These are phyloP conservation scores for Drosophila trapezifrons DNA, from an alignment of 1,140 invertebrate species.

Conservation along the genomic window DNA sequence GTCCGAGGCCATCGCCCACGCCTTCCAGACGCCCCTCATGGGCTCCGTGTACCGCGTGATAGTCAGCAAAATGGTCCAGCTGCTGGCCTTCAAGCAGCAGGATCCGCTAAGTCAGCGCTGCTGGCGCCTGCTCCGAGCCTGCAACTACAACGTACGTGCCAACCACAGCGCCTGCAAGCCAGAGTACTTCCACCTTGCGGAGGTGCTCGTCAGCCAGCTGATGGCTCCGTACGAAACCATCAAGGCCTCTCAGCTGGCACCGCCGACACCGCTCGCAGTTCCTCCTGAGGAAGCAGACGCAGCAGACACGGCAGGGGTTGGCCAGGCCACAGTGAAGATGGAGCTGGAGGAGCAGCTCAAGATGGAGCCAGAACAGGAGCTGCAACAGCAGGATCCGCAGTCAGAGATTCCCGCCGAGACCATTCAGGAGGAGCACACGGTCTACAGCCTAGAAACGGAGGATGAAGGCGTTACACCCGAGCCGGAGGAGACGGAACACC, in stretches of 20 bases:
- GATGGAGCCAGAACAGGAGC: conserved; percentile 44
- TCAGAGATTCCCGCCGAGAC: conserved; percentile 29
- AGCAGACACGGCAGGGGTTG: not conserved
- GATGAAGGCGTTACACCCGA: conserved; percentile 41
- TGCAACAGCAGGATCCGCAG: conserved; percentile 22
- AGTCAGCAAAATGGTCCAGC: conserved; percentile 68
- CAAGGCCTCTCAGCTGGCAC: conserved; percentile 27
- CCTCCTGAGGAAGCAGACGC: not conserved
- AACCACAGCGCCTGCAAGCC: conserved; percentile 62
- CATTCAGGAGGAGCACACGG: conserved; percentile 53
- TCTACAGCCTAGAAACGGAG: conserved; percentile 62
- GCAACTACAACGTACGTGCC: conserved; percentile 62
- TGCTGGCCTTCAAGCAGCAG: conserved; percentile 76
- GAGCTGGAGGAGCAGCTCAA: conserved; percentile 52
- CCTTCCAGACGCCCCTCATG: conserved; percentile 71
- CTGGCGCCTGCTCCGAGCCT: conserved; percentile 70
- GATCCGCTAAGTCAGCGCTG: conserved; percentile 66
- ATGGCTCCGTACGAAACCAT: conserved; percentile 78
- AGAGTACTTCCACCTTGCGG: conserved; percentile 77
- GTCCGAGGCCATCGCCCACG: conserved; percentile 46
- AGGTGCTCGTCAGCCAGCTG: conserved; percentile 76
- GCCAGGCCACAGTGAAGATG: conserved; percentile 44
- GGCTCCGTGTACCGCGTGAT: conserved; percentile 70
- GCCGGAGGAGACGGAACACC: conserved; percentile 43
- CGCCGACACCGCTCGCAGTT: not conserved